phyloP scores from a whole-genome alignment of 2,888 invertebrate genomes.

The Morinoia aosen region DNA sequence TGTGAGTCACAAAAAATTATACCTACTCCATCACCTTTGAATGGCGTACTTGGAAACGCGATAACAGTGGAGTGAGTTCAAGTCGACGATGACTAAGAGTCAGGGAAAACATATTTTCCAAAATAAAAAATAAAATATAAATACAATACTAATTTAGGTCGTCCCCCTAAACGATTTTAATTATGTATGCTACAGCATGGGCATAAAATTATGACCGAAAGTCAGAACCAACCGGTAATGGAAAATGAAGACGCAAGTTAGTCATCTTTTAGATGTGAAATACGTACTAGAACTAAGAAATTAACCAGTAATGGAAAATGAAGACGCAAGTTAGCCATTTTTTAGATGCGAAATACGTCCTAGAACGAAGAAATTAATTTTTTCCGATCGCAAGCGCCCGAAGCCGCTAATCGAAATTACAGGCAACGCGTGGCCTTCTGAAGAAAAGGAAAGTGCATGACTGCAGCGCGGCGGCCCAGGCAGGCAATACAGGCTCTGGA shows the following conservation, averaged over 20 bases:
- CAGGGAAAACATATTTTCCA: neutral
- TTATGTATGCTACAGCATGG: too few relatives aligned
- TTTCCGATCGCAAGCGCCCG: neutral
- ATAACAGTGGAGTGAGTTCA: neutral
- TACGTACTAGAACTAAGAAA: too few relatives aligned
- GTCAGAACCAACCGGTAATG: neutral
- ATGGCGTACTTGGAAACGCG: neutral
- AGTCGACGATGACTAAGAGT: neutral
- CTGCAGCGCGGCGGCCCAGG: neutral
- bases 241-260: neutral
- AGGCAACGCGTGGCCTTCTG: slow-evolving; percentile 9
- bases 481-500: slow-evolving; percentile 22
- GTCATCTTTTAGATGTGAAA: neutral
- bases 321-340: too few relatives aligned
- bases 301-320: too few relatives aligned
- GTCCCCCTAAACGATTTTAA: too few relatives aligned
- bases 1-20: neutral
- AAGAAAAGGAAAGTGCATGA: slow-evolving; percentile 48
- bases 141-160: too few relatives aligned
- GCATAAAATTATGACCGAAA: neutral
- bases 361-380: neutral
- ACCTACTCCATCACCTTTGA: neutral
- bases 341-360: neutral
- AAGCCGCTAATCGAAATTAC: neutral
- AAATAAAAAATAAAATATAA: too few relatives aligned